Evolutionary conservation across 1,140 invertebrate genomes (phyloP), one percentile per base, ranked within the genome.

Genomic region (Eupeodes corollae): DNA sequence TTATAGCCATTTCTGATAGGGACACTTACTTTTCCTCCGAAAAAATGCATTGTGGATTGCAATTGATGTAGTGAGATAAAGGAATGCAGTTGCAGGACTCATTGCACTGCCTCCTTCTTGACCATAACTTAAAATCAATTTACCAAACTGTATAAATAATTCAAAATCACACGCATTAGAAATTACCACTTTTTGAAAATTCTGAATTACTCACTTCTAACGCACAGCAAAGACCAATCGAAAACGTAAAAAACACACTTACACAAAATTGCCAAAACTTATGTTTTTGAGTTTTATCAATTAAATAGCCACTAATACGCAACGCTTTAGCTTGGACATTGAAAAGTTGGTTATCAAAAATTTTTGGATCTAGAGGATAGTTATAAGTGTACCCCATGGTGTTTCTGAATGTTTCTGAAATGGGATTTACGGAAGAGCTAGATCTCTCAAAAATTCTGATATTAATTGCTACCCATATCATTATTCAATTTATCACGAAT

Each of bases 1-100:
- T 14, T 12, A 14, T 5, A 14, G 16, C 6, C 3, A 10, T 14
- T 1, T 21, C n/a, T 6, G 2, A 9, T 14, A 26, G n/a, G n/a
- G n/a, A 26, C 3, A 51, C 55, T 61, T 42, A 61, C 60, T 53
- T 31, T 52, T 44, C 16, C 61, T 26, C 37, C 60, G 60, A 12
- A 59, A 41, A 26, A 50, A 58, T 13, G 60, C 60, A 50, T 61
- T 63, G 1, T 56, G 13, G 0, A 51, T 54, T 35, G 60, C 55
- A 13, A 63, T 56, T 6, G 60, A 63, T 0, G 60, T 56, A 1
- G 60, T 49, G 6, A 63, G 49, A 18, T 47, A 63, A 26, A 63
- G 61, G 1, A 63, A 50, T 0, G 58, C 56, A 1, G 60, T 63
- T n/a, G 60, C 60, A 46, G 53, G 63, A n/a, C 55, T 63, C 8